Conservation (phyloP, 2,888 invertebrate genomes). For the Leptopilina myrica region DNA sequence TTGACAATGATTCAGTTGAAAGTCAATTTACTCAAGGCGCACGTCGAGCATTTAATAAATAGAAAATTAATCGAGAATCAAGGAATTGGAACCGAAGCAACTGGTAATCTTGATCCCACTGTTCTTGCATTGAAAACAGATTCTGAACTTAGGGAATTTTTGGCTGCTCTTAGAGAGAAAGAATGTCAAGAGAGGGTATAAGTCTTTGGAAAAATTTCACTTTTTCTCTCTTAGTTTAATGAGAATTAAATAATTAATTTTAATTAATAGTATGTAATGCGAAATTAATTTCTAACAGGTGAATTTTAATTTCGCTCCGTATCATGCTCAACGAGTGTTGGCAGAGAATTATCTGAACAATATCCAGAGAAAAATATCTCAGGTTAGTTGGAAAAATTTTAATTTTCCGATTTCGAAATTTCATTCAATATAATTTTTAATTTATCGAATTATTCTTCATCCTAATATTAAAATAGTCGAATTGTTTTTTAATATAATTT, state of each 20-base stretch:
- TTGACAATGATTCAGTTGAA: conserved; percentile 71
- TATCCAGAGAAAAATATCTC: conserved; percentile 68
- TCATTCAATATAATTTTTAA: too few relatives aligned
- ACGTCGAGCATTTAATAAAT: conserved; percentile 63
- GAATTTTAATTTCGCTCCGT: conserved; percentile 68
- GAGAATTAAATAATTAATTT: too few relatives aligned
- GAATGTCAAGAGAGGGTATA: conserved; percentile 71
- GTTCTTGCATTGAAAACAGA: conserved; percentile 62
- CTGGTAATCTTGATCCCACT: conserved; percentile 21
- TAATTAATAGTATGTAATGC: too few relatives aligned
- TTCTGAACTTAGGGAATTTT: conserved; percentile 67
- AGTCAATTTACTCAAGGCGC: conserved; percentile 68
- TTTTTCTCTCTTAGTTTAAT: neutral
- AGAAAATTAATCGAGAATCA: conserved; percentile 51
- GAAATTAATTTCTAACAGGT: conserved; percentile 55
- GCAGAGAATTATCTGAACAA: conserved; percentile 65
- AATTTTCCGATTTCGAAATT: too few relatives aligned
- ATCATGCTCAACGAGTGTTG: conserved; percentile 66
- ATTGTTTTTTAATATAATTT: too few relatives aligned
- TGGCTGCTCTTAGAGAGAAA: conserved; percentile 64
- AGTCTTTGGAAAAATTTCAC: conserved; percentile 55
- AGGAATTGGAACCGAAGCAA: conserved; percentile 47
- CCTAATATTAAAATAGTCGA: too few relatives aligned
- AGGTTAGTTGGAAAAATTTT: conserved; percentile 52
- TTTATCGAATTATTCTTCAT: too few relatives aligned